phyloP scores from a whole-genome alignment of 2,888 invertebrate genomes.

The Ennomos fuscantarius region DNA sequence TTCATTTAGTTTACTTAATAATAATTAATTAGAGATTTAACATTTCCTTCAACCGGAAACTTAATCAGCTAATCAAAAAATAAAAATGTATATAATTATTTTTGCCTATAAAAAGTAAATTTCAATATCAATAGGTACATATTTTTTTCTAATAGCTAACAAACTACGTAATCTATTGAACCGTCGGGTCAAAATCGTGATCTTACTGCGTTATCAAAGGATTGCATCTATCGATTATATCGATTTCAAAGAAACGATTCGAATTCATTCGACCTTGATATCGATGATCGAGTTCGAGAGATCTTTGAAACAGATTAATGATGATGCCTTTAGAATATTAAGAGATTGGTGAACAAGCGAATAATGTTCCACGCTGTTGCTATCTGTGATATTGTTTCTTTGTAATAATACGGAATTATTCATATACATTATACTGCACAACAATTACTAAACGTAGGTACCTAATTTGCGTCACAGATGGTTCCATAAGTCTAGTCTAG shows the following conservation, averaged over 20 bases:
- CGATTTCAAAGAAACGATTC: constrained; percentile 68
- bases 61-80: too few species aligned
- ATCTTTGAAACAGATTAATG: constrained; percentile 59
- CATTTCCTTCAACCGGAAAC: too few species aligned
- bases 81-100: neutral
- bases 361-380: constrained; percentile 2
- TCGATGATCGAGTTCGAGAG: constrained; percentile 58
- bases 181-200: constrained; percentile 66
- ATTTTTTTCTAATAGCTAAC: constrained; percentile 40
- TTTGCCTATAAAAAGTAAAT: constrained; percentile 25
- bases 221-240: constrained; percentile 65
- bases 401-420: too few species aligned
- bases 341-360: constrained; percentile 29
- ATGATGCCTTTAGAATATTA: constrained; percentile 46
- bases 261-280: constrained; percentile 64
- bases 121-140: constrained; percentile 41
- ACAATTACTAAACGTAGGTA: too few species aligned
- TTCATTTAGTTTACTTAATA: too few species aligned
- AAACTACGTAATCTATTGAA: constrained; percentile 64
- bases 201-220: constrained; percentile 51
- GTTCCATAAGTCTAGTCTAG: too few species aligned
- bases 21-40: too few species aligned
- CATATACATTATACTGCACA: too few species aligned
- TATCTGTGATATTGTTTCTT: too few species aligned
- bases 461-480: too few species aligned